A percentile compares a stretch with the other conserved stretches of the same genome.
phyloP scores from a whole-genome alignment of 2,888 invertebrate species.

The Erebia epiphron region DNA sequence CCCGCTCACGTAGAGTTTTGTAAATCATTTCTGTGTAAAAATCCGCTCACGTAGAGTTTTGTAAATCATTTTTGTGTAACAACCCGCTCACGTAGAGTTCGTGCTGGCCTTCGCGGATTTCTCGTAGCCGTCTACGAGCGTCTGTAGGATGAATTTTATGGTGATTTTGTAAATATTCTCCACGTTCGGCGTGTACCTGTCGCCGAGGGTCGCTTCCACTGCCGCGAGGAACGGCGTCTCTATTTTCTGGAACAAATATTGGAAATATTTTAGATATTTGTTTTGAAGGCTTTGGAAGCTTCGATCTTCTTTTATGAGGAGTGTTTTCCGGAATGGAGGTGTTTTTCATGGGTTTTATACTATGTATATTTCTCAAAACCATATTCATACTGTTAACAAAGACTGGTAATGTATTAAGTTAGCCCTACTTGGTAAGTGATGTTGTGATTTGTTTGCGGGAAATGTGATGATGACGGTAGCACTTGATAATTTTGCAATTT shows the following conservation, averaged over 20 bases:
- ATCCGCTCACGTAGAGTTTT: slow-evolving; percentile 53
- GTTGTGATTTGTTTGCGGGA: too few relatives aligned
- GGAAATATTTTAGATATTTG: background rate
- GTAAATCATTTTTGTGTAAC: slow-evolving; percentile 6
- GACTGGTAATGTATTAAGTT: too few relatives aligned
- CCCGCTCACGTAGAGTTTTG: slow-evolving; percentile 53
- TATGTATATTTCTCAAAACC: too few relatives aligned
- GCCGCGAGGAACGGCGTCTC: slow-evolving; percentile 94
- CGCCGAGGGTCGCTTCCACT: slow-evolving; percentile 92
- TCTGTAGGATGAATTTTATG: slow-evolving; percentile 94
- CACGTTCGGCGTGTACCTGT: slow-evolving; percentile 95
- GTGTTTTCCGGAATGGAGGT: too few relatives aligned
- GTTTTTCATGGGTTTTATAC: background rate
- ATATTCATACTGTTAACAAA: too few relatives aligned
- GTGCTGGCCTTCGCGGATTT: slow-evolving; percentile 56
- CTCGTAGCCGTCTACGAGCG: slow-evolving; percentile 91
- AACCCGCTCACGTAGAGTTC: slow-evolving; percentile 55
- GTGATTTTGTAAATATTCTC: slow-evolving; percentile 95
- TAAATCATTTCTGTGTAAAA: background rate
- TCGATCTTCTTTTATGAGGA: too few relatives aligned
- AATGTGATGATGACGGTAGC: too few relatives aligned
- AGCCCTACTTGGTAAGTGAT: too few relatives aligned
- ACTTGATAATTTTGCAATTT: too few relatives aligned
- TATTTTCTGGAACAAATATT: slow-evolving; percentile 88
- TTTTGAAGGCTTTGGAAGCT: background rate